Evolutionary conservation across 2,888 invertebrate species (phyloP).

Genomic region (Halictus quadricinctus): DNA sequence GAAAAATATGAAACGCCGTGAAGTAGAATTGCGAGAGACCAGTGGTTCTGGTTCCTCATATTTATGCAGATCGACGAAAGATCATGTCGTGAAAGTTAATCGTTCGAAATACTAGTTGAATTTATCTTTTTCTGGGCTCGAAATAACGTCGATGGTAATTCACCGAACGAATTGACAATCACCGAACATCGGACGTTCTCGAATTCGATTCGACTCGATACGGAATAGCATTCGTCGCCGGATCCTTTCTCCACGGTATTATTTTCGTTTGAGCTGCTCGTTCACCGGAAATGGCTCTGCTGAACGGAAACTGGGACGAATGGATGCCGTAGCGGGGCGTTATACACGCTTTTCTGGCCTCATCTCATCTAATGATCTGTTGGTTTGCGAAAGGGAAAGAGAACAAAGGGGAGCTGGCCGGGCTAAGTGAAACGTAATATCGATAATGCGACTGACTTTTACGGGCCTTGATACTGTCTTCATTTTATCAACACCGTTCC

Average conservation of each 20-base stretch:
- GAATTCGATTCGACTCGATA: constrained; percentile 2
- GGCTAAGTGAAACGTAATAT: constrained; percentile 1
- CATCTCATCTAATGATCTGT: constrained; percentile 61
- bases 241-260: background rate
- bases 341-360: constrained; percentile 55
- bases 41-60: background rate
- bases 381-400: constrained; percentile 38
- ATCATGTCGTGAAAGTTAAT: background rate
- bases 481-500: background rate
- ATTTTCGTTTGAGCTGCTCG: constrained; percentile 31
- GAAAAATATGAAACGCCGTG: background rate
- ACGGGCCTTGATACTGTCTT: background rate
- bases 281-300: constrained; percentile 25
- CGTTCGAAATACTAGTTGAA: background rate
- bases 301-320: constrained; percentile 28
- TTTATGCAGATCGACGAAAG: background rate
- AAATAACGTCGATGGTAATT: constrained; percentile 4
- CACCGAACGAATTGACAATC: constrained; percentile 14
- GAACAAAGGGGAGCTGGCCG: background rate
- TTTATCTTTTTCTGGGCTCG: background rate
- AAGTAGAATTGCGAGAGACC: background rate
- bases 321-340: constrained; percentile 29
- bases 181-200: background rate
- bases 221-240: background rate
- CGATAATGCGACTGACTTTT: background rate